Evolutionary conservation across 2,113 vertebrate genomes (phyloP).

Genomic region (Heptranchias perlo): DNA sequence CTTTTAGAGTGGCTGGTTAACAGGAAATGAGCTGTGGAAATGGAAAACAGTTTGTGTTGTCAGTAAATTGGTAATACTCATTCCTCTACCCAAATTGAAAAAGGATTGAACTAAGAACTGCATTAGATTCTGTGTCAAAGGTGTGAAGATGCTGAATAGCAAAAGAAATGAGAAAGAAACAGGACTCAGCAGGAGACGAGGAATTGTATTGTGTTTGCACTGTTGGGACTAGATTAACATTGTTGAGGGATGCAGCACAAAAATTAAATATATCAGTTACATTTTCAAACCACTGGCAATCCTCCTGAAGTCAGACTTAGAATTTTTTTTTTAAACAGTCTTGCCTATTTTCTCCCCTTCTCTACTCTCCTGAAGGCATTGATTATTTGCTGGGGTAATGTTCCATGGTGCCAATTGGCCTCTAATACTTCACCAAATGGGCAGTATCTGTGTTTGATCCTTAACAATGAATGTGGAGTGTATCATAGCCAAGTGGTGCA

Average conservation of each 20-base stretch:
- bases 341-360: not conserved
- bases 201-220: not conserved
- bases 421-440: too few relatives aligned
- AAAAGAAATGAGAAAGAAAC: constrained; percentile 40
- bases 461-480: too few relatives aligned
- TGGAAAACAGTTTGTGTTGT: not conserved
- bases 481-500: too few relatives aligned
- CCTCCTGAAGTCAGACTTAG: not conserved
- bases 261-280: not conserved
- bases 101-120: not conserved
- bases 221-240: not conserved
- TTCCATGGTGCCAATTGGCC: too few relatives aligned
- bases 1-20: not conserved
- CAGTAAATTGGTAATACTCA: not conserved
- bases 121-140: not conserved
- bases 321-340: not conserved
- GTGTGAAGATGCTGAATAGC: constrained; percentile 30
- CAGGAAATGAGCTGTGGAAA: not conserved
- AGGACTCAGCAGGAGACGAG: constrained; percentile 34
- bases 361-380: not conserved
- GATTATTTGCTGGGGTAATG: too few relatives aligned
- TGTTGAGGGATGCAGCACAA: not conserved
- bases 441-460: too few relatives aligned
- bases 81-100: not conserved
- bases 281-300: not conserved